These are phyloP conservation scores for Leptinotarsa defecta DNA, from an alignment of 1,140 invertebrate species.

Conservation along the genomic window DNA sequence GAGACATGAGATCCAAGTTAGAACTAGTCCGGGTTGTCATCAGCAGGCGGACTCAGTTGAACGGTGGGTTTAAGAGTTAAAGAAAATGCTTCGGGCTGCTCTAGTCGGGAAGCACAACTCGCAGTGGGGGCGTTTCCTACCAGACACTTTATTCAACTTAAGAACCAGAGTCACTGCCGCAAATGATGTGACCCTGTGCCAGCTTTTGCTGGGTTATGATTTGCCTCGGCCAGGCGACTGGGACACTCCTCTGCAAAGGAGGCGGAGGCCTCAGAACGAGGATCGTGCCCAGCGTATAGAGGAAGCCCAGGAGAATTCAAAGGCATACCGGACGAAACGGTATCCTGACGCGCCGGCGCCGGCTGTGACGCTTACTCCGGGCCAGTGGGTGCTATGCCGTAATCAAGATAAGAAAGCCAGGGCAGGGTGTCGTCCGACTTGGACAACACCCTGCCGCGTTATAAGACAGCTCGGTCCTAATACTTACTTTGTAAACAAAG, in stretches of 20 bases:
- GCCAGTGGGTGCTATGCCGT: background rate
- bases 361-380: background rate
- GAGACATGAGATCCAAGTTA: too few relatives aligned
- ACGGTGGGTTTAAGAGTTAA: background rate
- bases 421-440: background rate
- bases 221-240: background rate
- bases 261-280: background rate
- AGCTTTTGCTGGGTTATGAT: background rate
- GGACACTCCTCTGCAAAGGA: background rate
- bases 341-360: too few relatives aligned
- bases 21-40: too few relatives aligned
- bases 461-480: background rate
- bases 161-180: background rate
- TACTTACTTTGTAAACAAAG: background rate
- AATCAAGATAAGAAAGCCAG: background rate
- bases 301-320: too few relatives aligned
- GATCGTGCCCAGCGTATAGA: background rate
- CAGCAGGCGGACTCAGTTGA: too few relatives aligned
- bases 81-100: background rate
- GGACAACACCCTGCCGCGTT: background rate
- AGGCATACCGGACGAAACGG: background rate
- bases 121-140: background rate
- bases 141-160: background rate
- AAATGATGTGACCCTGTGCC: background rate
- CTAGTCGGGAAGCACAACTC: background rate